Base-by-base conservation (phyloP, 2,797 vertebrate genomes). In the Myotis daubentonii region DNA sequence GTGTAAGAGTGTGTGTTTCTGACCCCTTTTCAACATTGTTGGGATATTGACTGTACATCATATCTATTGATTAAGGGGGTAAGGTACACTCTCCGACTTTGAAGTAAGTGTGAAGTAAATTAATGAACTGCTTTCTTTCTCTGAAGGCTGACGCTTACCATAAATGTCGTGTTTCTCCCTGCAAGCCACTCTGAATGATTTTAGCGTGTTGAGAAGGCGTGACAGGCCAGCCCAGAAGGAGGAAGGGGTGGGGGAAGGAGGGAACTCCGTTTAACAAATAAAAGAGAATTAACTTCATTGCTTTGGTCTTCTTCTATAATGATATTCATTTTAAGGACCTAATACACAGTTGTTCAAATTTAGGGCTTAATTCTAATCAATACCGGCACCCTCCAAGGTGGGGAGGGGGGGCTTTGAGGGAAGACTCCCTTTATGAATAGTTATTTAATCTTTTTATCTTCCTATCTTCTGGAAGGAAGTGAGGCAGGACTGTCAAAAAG, bases 251-350 rank as follows among this genome's bases (percentile, higher is more conserved):
- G 98, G 96, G 98, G 98, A 97, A 98, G 98, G 98, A 98, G 98
- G 98, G 98, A 98, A 98, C 98, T 98, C 97, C 97, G 98, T 98
- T 99, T 99, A 99, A 98, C 98, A 99, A 98, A 99, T 99, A 99
- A 99, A 98, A 98, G 98, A 98, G 98, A 99, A 99, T 99, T 98
- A 99, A 99, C 98, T 99, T 98, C 98, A 98, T 98, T 98, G 98
- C 98, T 98, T 98, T 98, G 97, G 98, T 98, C 98, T 98, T 95
- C 95, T 98, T 98, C 97, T 98, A 55, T 98, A 98, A 98, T 98
- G 98, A 98, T 98, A 98, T 98, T 98, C 98, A 98, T 98, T 98
- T 98, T 98, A 97, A 97, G 97, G 97, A 98, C 98, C 97, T 98
- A 98, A 98, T 96, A 96, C 98, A 97, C 98, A 96, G 96, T 98